Conservation (phyloP, 2,888 invertebrate species). For the Campaea margaritaria region DNA sequence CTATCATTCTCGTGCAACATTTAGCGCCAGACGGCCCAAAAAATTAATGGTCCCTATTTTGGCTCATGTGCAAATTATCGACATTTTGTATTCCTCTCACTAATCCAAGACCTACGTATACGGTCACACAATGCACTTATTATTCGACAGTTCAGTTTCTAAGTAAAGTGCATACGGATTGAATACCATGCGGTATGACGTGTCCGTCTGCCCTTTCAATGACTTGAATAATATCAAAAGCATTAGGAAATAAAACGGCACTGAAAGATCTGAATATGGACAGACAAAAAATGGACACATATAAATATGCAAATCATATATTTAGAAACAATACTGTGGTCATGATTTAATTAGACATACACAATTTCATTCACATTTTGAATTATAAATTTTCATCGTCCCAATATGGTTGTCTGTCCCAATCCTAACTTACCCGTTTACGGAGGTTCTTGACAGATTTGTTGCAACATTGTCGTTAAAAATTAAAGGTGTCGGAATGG, state of each 20-base stretch:
- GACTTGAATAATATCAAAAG: constrained; percentile 58
- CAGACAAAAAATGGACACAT: constrained; percentile 14
- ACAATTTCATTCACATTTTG: neutral
- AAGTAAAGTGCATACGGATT: constrained; percentile 81
- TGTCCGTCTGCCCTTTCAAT: constrained; percentile 75
- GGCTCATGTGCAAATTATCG: constrained; percentile 67
- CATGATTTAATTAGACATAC: neutral
- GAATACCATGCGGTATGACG: constrained; percentile 71
- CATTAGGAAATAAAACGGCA: constrained; percentile 39
- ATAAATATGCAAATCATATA: constrained; percentile 4
- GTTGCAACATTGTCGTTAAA: constrained; percentile 25
- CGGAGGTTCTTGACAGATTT: constrained; percentile 25
- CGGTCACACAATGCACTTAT: constrained; percentile 83
- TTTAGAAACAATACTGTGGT: neutral
- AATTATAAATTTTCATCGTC: neutral
- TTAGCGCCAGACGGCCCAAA: constrained; percentile 29
- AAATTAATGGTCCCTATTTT: constrained; percentile 40
- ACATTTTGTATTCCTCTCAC: constrained; percentile 81
- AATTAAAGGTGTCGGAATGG: constrained; percentile 54
- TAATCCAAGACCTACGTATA: constrained; percentile 78
- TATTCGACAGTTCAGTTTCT: constrained; percentile 83
- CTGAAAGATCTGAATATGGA: constrained; percentile 26
- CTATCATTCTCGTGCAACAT: constrained; percentile 3
- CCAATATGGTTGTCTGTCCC: neutral
- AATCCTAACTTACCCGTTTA: constrained; percentile 2